Evolutionary conservation across 2,113 vertebrate species (phyloP), one percentile per base, ranked within the genome.

Genomic region (Monopterus albus): DNA sequence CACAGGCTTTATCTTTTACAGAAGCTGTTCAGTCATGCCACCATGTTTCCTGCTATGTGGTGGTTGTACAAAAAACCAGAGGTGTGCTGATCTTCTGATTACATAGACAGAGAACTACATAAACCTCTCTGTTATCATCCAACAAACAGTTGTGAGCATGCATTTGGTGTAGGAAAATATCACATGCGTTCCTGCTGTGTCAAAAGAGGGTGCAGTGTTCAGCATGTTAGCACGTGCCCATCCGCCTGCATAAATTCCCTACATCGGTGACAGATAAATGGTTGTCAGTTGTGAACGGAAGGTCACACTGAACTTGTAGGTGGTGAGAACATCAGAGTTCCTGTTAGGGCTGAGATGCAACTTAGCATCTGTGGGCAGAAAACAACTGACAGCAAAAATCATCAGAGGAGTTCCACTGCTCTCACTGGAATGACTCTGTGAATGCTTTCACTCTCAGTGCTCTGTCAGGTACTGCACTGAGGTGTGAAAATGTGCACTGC

Each of bases 201-300:
- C 45, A 69, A 69, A 76, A 78, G 65, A 87, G 78, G 87, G 87
- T 75, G 88, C 86, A 89, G 87, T 75, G 79, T 76, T 82, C 29
- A 36, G 70, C 90, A 3, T 88, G 90, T 85, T 79, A 79, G 58
- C 90, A 71, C 90, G 82, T 83, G 89, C 82, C 87, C 75, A 29
- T 63, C 61, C 1, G 68, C 71, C 67, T 67, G 70, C 69, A 65
- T 71, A 55, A 67, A 72, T 77, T 78, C 62, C 70, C 70, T 69
- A 52, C 58, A 56, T 72, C 31, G 45, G 66, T 53, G 58, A 72
- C 63, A 56, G 55, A 74, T 57, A 57, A 53, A 70, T 59, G 70
- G 42, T 28, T 76, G 78, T 66, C 66, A 57, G 68, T 72, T 59
- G 45, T 62, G 15, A 67, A 58, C 21, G 55, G 55, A 68, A 65